Conservation (phyloP, 2,888 invertebrate genomes). For the Linnaemya tessellans region DNA sequence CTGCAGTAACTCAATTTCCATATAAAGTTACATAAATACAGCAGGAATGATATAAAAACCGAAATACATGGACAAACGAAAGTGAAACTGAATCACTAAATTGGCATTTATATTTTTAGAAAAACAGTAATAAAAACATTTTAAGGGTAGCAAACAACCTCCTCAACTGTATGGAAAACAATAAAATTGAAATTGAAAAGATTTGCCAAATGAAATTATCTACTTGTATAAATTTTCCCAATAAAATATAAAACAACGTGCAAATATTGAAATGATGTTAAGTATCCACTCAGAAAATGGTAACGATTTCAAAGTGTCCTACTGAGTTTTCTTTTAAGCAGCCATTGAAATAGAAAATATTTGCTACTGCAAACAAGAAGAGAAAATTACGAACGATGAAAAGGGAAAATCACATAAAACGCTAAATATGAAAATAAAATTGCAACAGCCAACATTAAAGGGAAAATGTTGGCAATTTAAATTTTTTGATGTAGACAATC, state of each 20-base stretch:
- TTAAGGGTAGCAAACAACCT: background rate
- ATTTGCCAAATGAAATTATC: constrained; percentile 6
- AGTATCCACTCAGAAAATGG: constrained; percentile 48
- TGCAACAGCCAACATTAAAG: background rate
- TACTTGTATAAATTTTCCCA: background rate
- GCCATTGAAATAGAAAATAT: constrained; percentile 53
- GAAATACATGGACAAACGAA: no score
- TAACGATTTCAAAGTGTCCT: constrained; percentile 47
- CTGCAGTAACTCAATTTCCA: no score
- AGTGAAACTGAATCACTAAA: no score
- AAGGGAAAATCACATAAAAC: background rate
- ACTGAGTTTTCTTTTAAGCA: constrained; percentile 10
- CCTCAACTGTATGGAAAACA: constrained; percentile 7
- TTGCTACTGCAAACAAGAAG: constrained; percentile 30
- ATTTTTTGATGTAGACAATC: background rate
- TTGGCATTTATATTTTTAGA: background rate
- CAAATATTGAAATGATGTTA: constrained; percentile 49
- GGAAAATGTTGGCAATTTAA: constrained; percentile 13
- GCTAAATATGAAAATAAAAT: background rate
- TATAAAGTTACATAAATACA: no score
- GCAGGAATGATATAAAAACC: no score
- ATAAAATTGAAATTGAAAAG: constrained; percentile 23
- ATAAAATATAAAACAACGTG: constrained; percentile 6
- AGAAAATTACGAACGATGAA: background rate
- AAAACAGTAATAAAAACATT: background rate